Evolutionary conservation across 2,888 invertebrate genomes (phyloP).

Genomic region (Acanthococcus lagerstroemiae): DNA sequence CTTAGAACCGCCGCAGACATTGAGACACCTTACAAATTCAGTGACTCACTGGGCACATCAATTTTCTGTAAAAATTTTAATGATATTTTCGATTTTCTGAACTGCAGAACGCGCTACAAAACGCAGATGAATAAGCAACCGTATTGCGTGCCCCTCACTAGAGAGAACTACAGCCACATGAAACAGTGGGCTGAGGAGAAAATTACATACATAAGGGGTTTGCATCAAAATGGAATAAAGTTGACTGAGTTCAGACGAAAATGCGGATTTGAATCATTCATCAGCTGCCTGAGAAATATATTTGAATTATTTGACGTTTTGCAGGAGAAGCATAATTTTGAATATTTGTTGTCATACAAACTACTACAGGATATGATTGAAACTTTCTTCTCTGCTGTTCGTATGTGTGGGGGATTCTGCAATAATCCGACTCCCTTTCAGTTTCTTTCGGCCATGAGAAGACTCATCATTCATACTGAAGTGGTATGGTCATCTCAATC

Average conservation of each 20-base stretch:
- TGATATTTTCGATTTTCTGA: slow-evolving; percentile 12
- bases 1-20: background rate
- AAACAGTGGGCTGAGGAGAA: background rate
- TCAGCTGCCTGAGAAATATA: slow-evolving; percentile 1
- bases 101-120: slow-evolving; percentile 5
- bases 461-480: slow-evolving; percentile 13
- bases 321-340: background rate
- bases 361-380: slow-evolving; percentile 7
- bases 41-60: background rate
- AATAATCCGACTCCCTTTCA: slow-evolving; percentile 12
- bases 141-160: background rate
- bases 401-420: slow-evolving; percentile 15
- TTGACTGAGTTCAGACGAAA: background rate
- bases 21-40: background rate
- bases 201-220: background rate
- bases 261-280: background rate
- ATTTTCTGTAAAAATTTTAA: slow-evolving; percentile 9
- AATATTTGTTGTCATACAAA: slow-evolving; percentile 14
- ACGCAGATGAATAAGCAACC: background rate
- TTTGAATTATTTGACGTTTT: slow-evolving; percentile 3
- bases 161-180: background rate
- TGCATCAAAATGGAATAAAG: background rate
- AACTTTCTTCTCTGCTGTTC: slow-evolving; percentile 14
- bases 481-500: background rate
- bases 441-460: slow-evolving; percentile 4